Base-by-base conservation (phyloP, 2,113 vertebrate species). In the Labeo rohita region DNA sequence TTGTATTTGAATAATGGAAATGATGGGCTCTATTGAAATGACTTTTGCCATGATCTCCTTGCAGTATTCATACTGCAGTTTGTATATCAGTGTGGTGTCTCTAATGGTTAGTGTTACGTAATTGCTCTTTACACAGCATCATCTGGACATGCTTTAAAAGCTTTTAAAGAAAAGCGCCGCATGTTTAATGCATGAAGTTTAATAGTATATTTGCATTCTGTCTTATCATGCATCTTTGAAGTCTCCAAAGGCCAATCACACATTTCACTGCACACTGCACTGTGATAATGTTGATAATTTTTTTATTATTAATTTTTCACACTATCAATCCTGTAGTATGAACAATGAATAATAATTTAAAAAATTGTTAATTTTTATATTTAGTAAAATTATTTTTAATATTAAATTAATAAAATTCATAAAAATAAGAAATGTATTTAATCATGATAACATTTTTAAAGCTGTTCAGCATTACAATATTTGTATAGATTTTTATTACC, bases 131-230 rank as follows among this genome's bases (percentile, higher is more conserved):
- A 45, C 70, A 73, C 18, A 45, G 39, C 70, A 45, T 11, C 16
- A 72, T 43, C 74, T 34, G 13, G 75, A 34, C 18, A 36, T 54
- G 15, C 23, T 6, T 76, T 52, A 76, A 70, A 16, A 43, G 16
- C 39, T 73, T 72, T 72, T 72, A 45, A 45, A 72, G 50, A 54
- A 80, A 84, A 18, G 49, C 2, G 15, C 47, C 54, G 23, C 15
- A 77, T 77, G 49, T 77, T 77, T 77, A 28, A 54, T 77, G 16
- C 68, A 72, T 72, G 39, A 21, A 21, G 68, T 45, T 45, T 72
- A 9, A 59, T 59, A 59, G 56, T 5, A 45, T 21, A 72, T 72
- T 72, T 72, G 39, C 68, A 36, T 10, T 13, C n/a, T 28, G 5
- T 16, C 23, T 23, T 15, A 54, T 77, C n/a, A 77, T 34, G 8